These are phyloP conservation scores for Galerucella nymphaeae DNA, from an alignment of 2,888 invertebrate genomes.

Conservation along the genomic window DNA sequence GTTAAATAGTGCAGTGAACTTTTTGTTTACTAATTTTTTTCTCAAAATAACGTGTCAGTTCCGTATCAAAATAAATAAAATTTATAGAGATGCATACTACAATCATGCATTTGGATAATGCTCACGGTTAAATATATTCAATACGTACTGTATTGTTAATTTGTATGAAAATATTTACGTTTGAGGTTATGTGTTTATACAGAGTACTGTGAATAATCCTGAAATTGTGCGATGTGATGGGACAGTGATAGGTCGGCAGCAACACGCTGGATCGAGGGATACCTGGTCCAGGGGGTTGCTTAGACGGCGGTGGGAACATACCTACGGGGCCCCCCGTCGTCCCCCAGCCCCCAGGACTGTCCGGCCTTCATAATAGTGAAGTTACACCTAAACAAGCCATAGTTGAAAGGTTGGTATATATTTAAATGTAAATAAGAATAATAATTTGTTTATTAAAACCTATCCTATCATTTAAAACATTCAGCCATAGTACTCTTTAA, in stretches of 20 bases:
- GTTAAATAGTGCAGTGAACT: slow-evolving; percentile 61
- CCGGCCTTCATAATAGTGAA: slow-evolving; percentile 71
- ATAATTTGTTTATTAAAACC: too few relatives aligned
- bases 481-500: too few relatives aligned
- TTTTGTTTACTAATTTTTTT: slow-evolving; percentile 54
- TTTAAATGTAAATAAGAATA: slow-evolving; percentile 5
- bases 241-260: slow-evolving; percentile 48
- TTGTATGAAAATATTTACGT: slow-evolving; percentile 28
- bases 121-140: slow-evolving; percentile 10
- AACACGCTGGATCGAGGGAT: slow-evolving; percentile 66
- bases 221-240: slow-evolving; percentile 55
- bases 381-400: slow-evolving; percentile 86
- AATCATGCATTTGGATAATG: slow-evolving; percentile 40
- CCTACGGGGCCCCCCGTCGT: slow-evolving; percentile 72
- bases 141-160: slow-evolving; percentile 1
- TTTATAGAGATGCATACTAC: slow-evolving; percentile 20
- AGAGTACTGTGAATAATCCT: slow-evolving; percentile 45
- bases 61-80: slow-evolving; percentile 19
- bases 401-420: slow-evolving; percentile 75
- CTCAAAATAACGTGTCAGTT: slow-evolving; percentile 22
- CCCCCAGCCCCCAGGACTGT: slow-evolving; percentile 72
- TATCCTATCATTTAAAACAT: too few relatives aligned
- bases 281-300: slow-evolving; percentile 77
- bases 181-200: slow-evolving; percentile 47
- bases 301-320: slow-evolving; percentile 80